Evolutionary conservation across 2,797 vertebrate species (phyloP), one percentile per base, ranked within the genome.

Genomic region (Coilia nasus): DNA sequence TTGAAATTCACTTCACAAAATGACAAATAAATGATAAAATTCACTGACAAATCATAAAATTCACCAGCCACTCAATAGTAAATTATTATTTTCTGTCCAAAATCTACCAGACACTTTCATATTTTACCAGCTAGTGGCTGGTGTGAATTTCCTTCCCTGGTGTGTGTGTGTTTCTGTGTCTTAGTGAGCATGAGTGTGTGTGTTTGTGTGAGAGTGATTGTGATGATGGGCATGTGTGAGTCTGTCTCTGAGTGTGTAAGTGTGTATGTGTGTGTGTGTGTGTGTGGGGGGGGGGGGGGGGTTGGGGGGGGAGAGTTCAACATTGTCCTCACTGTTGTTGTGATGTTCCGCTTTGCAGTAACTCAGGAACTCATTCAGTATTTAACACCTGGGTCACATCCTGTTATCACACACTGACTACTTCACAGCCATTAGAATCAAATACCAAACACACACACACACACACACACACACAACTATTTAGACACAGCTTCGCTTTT

Each of bases 161-260:
- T 84, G 83, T 57, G 35, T 44, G 71, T 78, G 71, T 78, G 67
- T n/a, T n/a, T n/a, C n/a, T 21, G 6, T 75, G 67, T 75, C 15
- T 54, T 1, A 10, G 9, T 28, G 23, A 25, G 9, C 12, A 6
- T 25, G 23, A 11, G 31, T n/a, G 41, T 80, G 46, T 9, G n/a
- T 64, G 35, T 71, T 41, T 80, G 60, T 85, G 60, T 85, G 85
- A 60, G 59, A 50, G 44, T 25, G 47, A 62, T 19, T 28, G 62
- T 28, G 81, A 21, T 21, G 10, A 35, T 64, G 19, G 19, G n/a
- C n/a, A 7, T 62, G n/a, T 6, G n/a, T 50, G 28, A 19, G 41
- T 78, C 19, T 19, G 21, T 64, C 17, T 71, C 41, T 84, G 64
- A 12, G 64, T 78, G 67, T 80, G 83, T 54, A 14, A 21, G 83